Conservation (phyloP, 2,797 vertebrate species). For the Myotis planiceps region DNA sequence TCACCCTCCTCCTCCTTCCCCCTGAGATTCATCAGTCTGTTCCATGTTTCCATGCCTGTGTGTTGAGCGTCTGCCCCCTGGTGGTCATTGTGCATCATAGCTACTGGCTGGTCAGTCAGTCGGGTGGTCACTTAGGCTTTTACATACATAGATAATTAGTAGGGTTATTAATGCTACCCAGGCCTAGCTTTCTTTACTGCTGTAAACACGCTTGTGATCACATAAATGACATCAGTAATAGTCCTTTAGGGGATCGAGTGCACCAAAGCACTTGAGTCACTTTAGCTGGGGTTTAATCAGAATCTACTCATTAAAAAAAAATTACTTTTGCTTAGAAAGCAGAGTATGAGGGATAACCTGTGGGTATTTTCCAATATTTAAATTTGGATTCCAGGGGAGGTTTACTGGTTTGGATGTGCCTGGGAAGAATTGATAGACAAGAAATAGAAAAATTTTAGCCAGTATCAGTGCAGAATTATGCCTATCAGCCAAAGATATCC, state of each 20-base stretch:
- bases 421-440: not conserved
- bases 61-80: too few relatives aligned
- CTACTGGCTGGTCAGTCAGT: too few relatives aligned
- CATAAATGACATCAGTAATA: conserved; percentile 81
- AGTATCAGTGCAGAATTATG: not conserved
- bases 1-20: too few relatives aligned
- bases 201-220: conserved; percentile 80
- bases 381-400: not conserved
- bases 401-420: not conserved
- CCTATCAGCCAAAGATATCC: not conserved
- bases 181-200: conserved; percentile 81
- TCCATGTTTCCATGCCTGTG: too few relatives aligned
- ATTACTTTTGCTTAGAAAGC: not conserved
- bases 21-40: too few relatives aligned
- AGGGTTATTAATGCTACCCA: conserved; percentile 80
- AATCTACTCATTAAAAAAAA: conserved; percentile 51
- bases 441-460: not conserved
- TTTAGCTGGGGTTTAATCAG: conserved; percentile 41
- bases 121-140: too few relatives aligned
- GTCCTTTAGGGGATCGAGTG: conserved; percentile 74
- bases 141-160: conserved; percentile 77
- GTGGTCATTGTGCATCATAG: too few relatives aligned
- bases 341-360: not conserved
- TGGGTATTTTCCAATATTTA: not conserved
- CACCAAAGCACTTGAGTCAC: conserved; percentile 55